Evolutionary conservation across 2,888 invertebrate genomes (phyloP).

Genomic region (Phengaris alcon): DNA sequence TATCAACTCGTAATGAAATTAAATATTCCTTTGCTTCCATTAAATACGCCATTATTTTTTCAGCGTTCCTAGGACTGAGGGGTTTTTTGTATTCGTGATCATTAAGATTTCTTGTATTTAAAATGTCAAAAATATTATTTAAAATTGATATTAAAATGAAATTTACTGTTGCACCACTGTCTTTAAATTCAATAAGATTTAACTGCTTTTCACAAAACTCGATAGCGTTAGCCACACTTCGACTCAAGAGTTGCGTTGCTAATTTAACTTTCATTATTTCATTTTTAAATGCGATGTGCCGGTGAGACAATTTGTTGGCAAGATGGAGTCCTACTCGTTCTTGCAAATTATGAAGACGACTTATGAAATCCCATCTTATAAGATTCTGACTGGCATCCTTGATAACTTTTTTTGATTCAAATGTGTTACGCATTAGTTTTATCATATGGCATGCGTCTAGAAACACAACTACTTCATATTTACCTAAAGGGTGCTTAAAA

Average conservation of each 20-base stretch:
- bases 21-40: neutral
- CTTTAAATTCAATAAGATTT: constrained; percentile 29
- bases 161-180: constrained; percentile 33
- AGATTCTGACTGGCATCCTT: constrained; percentile 28
- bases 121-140: constrained; percentile 36
- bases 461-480: neutral
- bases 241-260: constrained; percentile 35
- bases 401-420: constrained; percentile 34
- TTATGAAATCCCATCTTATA: constrained; percentile 33
- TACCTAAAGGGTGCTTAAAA: constrained; percentile 27
- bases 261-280: constrained; percentile 38
- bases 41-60: constrained; percentile 14
- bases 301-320: constrained; percentile 1
- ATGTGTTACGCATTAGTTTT: constrained; percentile 36
- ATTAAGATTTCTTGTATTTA: constrained; percentile 32
- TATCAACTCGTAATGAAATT: too few species aligned
- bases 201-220: constrained; percentile 28
- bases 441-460: constrained; percentile 36
- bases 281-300: constrained; percentile 31
- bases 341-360: constrained; percentile 34
- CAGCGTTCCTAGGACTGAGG: constrained; percentile 23
- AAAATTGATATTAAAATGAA: constrained; percentile 33
- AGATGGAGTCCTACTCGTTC: constrained; percentile 32
- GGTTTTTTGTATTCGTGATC: constrained; percentile 27
- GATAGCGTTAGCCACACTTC: constrained; percentile 32